Percentiles rank a stretch among this genome's conserved stretches.
These are phyloP conservation scores for Drosophila quinaria DNA, from an alignment of 2,888 invertebrate genomes.

Conservation along the genomic window DNA sequence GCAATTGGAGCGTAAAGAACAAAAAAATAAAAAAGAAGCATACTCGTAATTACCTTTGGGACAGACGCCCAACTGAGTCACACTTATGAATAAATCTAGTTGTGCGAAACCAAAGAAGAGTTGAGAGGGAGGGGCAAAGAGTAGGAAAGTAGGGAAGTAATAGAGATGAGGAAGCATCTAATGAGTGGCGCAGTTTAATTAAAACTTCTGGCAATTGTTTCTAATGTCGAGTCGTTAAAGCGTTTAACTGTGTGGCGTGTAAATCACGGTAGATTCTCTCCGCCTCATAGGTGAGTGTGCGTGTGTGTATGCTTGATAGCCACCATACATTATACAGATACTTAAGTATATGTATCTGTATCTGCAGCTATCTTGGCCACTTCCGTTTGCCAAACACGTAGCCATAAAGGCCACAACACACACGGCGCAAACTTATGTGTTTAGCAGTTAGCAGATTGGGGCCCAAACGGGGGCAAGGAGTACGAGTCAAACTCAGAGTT, in stretches of 20 bases:
- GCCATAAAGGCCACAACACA: constrained; percentile 72
- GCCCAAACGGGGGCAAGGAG: neutral
- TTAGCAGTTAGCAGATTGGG: constrained; percentile 69
- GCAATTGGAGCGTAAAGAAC: constrained; percentile 76
- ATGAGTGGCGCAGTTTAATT: constrained; percentile 76
- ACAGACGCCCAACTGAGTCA: constrained; percentile 43
- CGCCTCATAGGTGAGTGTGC: constrained; percentile 22
- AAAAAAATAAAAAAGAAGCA: constrained; percentile 35
- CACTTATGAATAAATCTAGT: constrained; percentile 58
- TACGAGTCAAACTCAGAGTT: neutral
- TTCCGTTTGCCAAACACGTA: constrained; percentile 81
- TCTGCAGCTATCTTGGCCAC: constrained; percentile 64
- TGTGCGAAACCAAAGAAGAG: constrained; percentile 8
- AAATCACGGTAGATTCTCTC: constrained; percentile 65
- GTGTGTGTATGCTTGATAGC: constrained; percentile 15
- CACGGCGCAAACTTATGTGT: constrained; percentile 70
- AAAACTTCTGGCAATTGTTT: constrained; percentile 79
- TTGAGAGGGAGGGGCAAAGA: constrained; percentile 12
- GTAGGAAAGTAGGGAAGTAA: constrained; percentile 1
- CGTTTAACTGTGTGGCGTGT: constrained; percentile 74
- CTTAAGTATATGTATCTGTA: constrained; percentile 55
- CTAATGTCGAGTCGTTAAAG: constrained; percentile 79
- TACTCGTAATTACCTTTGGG: constrained; percentile 52
- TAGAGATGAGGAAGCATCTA: constrained; percentile 39
- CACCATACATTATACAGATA: constrained; percentile 58